Conservation (phyloP, 1,140 invertebrate genomes). For the Lucilia cuprina region DNA sequence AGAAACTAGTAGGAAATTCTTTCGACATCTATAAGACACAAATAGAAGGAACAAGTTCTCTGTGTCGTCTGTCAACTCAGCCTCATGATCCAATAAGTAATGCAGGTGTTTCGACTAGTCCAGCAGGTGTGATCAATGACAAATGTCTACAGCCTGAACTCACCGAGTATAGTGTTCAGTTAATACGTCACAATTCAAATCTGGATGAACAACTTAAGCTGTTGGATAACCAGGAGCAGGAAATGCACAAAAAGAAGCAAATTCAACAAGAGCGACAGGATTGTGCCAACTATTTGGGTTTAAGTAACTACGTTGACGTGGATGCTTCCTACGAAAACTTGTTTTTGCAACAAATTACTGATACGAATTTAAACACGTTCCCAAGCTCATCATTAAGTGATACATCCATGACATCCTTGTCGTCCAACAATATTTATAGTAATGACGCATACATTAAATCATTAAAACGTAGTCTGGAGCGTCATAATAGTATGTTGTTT, state of each 20-base stretch:
- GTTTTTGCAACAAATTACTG: neutral
- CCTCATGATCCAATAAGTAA: neutral
- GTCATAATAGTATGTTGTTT: conserved; percentile 60
- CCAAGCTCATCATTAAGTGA: neutral
- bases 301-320: neutral
- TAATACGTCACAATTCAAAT: conserved; percentile 55
- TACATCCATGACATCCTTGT: neutral
- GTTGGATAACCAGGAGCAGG: conserved; percentile 54
- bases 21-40: conserved; percentile 47
- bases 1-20: conserved; percentile 56
- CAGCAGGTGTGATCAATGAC: neutral
- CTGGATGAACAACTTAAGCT: conserved; percentile 57
- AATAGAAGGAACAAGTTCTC: neutral
- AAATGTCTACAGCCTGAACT: neutral
- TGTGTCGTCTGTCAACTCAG: neutral
- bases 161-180: conserved; percentile 45
- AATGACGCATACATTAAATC: conserved; percentile 60
- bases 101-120: neutral
- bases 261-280: neutral
- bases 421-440: conserved; percentile 49
- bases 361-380: neutral
- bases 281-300: neutral
- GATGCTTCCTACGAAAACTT: neutral
- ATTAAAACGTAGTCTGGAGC: conserved; percentile 53
- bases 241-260: conserved; percentile 50